A percentile compares a stretch with the other conserved stretches of the same genome.
phyloP scores from a whole-genome alignment of 2,888 invertebrate species.

The Gisinianus flammeolus region DNA sequence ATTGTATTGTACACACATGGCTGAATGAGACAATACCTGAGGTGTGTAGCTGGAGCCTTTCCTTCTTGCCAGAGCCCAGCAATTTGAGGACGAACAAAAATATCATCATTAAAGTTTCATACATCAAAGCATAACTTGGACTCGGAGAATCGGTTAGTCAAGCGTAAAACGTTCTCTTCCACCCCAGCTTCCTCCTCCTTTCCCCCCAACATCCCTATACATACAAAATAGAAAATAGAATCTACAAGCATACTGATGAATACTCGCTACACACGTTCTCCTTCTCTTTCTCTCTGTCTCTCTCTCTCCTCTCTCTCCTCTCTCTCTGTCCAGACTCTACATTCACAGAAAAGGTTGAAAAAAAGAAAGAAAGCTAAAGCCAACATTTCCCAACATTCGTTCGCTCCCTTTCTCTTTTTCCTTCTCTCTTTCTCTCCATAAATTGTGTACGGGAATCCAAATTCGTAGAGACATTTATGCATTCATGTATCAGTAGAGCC shows the following conservation, averaged over 20 bases:
- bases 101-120: constrained; percentile 59
- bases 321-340: no score
- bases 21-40: constrained; percentile 49
- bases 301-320: no score
- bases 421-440: no score
- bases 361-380: no score
- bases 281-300: no score
- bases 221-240: background rate
- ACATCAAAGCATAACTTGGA: constrained; percentile 57
- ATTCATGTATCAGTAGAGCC: constrained; percentile 36
- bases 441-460: constrained; percentile 39
- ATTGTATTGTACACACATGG: constrained; percentile 41
- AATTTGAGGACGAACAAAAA: constrained; percentile 54
- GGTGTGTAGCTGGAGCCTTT: constrained; percentile 16
- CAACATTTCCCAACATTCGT: constrained; percentile 49
- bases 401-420: no score
- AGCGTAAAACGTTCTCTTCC: constrained; percentile 45
- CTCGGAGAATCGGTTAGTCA: constrained; percentile 50
- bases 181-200: background rate
- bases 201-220: background rate
- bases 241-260: constrained; percentile 9
- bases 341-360: no score
- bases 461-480: constrained; percentile 41
- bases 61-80: constrained; percentile 14
- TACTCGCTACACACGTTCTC: no score